Base-by-base conservation (phyloP, 2,888 invertebrate genomes). In the Campopleginae sp. region DNA sequence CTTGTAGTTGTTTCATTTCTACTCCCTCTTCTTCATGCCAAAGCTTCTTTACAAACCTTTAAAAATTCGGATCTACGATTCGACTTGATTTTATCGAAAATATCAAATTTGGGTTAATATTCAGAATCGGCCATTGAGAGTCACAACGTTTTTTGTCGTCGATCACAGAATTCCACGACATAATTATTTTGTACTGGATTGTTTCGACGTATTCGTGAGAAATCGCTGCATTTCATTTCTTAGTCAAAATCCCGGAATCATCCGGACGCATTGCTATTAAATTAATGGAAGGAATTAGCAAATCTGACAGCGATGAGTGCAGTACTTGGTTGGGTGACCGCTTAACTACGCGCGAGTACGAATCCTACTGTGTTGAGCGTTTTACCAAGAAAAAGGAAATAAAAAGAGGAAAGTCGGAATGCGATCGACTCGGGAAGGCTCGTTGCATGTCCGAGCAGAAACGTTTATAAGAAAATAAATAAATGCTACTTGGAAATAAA, bases 11-110 rank as follows among this genome's bases (percentile, higher is more conserved):
- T 5, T 48, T 31, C 17, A 48, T 70, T 23, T n/a, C 17, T 31
- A 8, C 27, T 27, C 17, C 31, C 70, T 17, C 17, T n/a, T n/a
- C 2, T 27, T 46, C 10, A 23, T 48, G 17, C 27, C 23, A 27
- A 23, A 74, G 8, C 27, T 10, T 51, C 51, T 66, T 65, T 51
- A 38, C 87, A 86, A 88, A 88, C 88, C 93, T 96, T 92, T 89
- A 93, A 92, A 87, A 93, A 92, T 94, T 92, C 82, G 94, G 94
- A 82, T 94, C 94, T 74, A 31, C 82, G 95, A 95, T 86, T 89
- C 89, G 92, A 89, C 82, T 89, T 51, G 38, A 66, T 86, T 87
- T 87, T 76, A 89, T 90, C 46, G 63, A 31, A 46, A 42, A 51
- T 61, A 23, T n/a, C n/a, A 51, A n/a, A 8, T n/a, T 19, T 51